phyloP scores from a whole-genome alignment of 2,113 vertebrate genomes.

The Meleagris gallopavo region DNA sequence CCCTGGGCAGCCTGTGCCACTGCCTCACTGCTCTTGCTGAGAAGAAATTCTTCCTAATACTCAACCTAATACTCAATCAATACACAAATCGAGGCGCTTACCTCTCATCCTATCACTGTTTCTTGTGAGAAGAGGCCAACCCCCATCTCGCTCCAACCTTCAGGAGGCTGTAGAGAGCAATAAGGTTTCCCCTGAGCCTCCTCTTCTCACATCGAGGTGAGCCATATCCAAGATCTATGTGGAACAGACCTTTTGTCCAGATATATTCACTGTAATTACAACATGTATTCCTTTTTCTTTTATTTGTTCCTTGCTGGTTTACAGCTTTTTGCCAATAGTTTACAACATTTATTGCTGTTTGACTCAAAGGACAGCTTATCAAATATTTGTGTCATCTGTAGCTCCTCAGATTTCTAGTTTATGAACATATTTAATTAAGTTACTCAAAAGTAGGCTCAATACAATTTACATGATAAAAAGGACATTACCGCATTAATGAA shows the following conservation, averaged over 20 bases:
- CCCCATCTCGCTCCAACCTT: no score
- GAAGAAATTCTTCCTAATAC: no score
- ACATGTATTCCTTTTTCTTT: neutral
- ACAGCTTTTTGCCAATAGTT: neutral
- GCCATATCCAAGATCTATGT: neutral
- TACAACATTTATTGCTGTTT: neutral
- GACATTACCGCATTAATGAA: neutral
- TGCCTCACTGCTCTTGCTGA: no score
- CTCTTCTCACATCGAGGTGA: neutral
- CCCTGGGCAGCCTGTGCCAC: no score
- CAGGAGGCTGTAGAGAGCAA: no score
- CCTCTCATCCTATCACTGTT: no score
- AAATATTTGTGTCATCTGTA: neutral
- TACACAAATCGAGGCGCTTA: no score
- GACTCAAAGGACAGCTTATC: neutral
- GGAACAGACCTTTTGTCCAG: neutral
- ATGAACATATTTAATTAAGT: neutral
- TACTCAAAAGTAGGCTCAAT: neutral
- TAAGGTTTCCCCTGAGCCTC: no score
- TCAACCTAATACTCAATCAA: no score
- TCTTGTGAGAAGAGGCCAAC: no score
- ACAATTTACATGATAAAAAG: neutral
- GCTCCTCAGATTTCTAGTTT: neutral
- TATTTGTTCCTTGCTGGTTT: neutral
- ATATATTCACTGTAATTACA: neutral